Conservation (phyloP, 2,797 vertebrate species). For the Emydoidea blandingii region DNA sequence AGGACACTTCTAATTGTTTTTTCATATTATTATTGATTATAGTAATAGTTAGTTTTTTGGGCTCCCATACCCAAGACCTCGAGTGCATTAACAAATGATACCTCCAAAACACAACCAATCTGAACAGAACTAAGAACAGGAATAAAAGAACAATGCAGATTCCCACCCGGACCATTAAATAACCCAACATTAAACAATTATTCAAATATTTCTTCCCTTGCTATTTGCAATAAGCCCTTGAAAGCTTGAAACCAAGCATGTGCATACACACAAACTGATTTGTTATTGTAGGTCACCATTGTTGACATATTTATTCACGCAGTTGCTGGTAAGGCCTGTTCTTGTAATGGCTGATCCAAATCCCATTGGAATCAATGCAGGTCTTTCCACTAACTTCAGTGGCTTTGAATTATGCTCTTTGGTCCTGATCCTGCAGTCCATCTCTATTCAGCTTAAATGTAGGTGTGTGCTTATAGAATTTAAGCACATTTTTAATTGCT, state of each 20-base stretch:
- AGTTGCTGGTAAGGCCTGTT: neutral
- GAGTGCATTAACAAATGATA: neutral
- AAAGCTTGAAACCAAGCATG: slow-evolving; percentile 16
- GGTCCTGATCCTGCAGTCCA: rapidly evolving
- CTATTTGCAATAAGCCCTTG: slow-evolving; percentile 28
- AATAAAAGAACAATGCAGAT: neutral
- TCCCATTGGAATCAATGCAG: neutral
- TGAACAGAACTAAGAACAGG: neutral
- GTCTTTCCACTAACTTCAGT: neutral
- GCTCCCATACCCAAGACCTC: neutral
- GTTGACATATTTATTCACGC: neutral
- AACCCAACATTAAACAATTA: neutral
- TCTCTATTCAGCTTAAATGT: neutral
- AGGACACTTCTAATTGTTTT: neutral
- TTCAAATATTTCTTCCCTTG: neutral
- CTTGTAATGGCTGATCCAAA: neutral
- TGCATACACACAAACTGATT: slow-evolving; percentile 44
- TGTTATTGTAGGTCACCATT: neutral
- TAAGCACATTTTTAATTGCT: neutral
- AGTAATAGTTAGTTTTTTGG: neutral
- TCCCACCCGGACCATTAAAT: neutral
- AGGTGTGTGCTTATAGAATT: neutral
- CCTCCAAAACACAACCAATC: neutral
- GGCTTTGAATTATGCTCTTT: neutral
- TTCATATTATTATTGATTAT: neutral